Conservation (phyloP, 2,113 vertebrate species). For the Syngnathus typhle region DNA sequence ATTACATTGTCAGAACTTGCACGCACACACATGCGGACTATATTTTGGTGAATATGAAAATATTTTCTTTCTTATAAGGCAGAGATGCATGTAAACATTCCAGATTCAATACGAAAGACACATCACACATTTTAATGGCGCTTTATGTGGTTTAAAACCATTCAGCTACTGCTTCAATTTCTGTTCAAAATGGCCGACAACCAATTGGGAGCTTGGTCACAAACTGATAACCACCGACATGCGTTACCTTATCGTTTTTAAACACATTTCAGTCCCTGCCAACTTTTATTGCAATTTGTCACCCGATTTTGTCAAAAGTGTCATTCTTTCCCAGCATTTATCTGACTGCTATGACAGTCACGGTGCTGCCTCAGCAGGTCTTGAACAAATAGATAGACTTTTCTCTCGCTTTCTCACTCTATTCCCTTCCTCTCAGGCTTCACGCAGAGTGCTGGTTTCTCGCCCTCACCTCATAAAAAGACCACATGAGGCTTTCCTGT, state of each 20-base stretch:
- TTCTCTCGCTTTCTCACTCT: background rate
- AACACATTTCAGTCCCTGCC: background rate
- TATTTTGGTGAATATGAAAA: background rate
- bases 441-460: constrained; percentile 19
- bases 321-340: background rate
- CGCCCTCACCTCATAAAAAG: constrained; percentile 34
- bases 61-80: no score
- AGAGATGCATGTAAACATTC: no score
- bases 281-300: background rate
- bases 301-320: background rate
- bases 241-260: background rate
- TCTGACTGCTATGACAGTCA: constrained; percentile 12
- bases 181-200: no score
- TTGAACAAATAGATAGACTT: constrained; percentile 20
- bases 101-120: no score
- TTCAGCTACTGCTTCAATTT: no score
- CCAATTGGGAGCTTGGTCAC: no score
- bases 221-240: background rate
- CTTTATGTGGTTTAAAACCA: no score
- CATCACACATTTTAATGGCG: no score
- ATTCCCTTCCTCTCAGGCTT: constrained; percentile 5
- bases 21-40: constrained; percentile 9
- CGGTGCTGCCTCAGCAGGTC: constrained; percentile 15
- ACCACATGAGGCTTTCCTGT: constrained; percentile 21
- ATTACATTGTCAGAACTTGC: constrained; percentile 47